These are phyloP conservation scores for Volucella bombylans DNA, from an alignment of 2,888 invertebrate species.

Conservation along the genomic window DNA sequence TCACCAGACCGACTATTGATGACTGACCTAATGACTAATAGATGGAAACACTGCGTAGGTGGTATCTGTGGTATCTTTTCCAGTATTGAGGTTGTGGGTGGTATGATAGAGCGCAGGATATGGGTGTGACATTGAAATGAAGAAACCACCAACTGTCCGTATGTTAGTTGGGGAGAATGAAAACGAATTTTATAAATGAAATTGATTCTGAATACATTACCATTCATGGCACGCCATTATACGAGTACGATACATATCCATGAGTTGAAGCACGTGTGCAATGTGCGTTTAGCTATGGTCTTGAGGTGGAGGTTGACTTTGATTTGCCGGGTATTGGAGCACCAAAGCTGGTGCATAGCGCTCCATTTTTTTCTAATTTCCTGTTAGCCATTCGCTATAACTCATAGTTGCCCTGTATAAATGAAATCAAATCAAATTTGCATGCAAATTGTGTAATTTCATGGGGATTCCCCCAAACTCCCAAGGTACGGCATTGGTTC, in stretches of 20 bases:
- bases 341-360: conserved; percentile 19
- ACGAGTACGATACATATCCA: conserved; percentile 26
- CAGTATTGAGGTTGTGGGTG: conserved; percentile 17
- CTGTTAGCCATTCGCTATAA: conserved; percentile 21
- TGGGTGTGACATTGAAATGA: conserved; percentile 17
- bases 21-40: conserved; percentile 39
- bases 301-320: neutral
- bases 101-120: conserved; percentile 17
- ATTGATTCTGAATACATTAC: conserved; percentile 63
- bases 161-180: conserved; percentile 3
- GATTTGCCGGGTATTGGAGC: neutral
- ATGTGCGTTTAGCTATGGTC: conserved; percentile 15
- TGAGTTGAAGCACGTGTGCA: conserved; percentile 22
- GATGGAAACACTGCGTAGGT: neutral
- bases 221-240: conserved; percentile 30
- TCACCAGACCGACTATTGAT: conserved; percentile 7
- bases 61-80: neutral
- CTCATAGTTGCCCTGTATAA: conserved; percentile 53
- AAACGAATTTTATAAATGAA: conserved; percentile 51
- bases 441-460: conserved; percentile 72
- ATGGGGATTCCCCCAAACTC: conserved; percentile 55
- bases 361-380: conserved; percentile 41
- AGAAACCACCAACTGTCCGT: neutral
- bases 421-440: conserved; percentile 72
- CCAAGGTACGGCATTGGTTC: no score